Base-by-base conservation (phyloP, 2,113 vertebrate species). In the Trinectes maculatus region DNA sequence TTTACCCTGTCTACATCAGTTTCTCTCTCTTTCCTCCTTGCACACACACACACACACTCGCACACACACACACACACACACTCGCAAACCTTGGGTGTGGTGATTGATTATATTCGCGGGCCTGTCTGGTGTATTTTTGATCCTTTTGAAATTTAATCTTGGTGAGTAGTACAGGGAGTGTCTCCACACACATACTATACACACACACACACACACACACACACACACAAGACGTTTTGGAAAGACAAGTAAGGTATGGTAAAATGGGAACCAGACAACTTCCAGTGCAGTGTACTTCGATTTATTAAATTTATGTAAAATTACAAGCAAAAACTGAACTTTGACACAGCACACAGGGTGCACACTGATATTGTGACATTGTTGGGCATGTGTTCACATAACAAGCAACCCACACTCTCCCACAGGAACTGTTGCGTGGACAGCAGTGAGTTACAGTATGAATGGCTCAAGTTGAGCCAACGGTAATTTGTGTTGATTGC, bases 21-120 rank as follows among this genome's bases (percentile, higher is more conserved):
- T 59, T 49, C 68, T 77, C 43, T 29, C 15, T 8, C 26, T 29
- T 39, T 46, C 46, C 15, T 6, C n/a, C 16, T 29, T 10, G 1
- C 21, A 16, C 33, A 19, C 55, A 31, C 57, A 34, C 13, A 22
- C 52, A 55, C 53, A 47, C 42, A 24, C 52, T 2, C 56, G 34
- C 60, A 59, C 47, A 37, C 52, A 40, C 54, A 33, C 44, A 57
- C 70, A 31, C 47, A 47, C 46, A 42, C 48, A 51, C 48, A 31
- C 26, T 11, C 49, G 68, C 64, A 77, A 36, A 72, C 75, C 65
- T 57, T 48, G 64, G 53, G 74, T 80, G 76, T 76, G 70, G 81
- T 92, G 92, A 93, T 91, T 91, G 90, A 93, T 92, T 91, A 89
- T 89, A 83, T 85, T 79, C 80, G 90, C 85, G 87, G 81, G 78